phyloP scores from a whole-genome alignment of 2,797 vertebrate species.

The Xenopus petersii region DNA sequence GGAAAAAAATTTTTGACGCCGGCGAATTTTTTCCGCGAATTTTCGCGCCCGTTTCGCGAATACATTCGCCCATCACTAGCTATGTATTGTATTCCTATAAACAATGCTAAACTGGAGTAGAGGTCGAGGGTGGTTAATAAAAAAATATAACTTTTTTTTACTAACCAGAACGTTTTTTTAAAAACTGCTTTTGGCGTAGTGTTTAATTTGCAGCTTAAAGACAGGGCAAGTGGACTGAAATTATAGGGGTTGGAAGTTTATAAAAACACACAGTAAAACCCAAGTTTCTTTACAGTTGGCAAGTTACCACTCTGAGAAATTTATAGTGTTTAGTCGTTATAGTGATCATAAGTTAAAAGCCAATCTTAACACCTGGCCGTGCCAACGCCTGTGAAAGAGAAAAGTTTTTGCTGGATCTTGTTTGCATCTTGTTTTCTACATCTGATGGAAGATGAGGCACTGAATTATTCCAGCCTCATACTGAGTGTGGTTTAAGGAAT shows the following conservation, averaged over 20 bases:
- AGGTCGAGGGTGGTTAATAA: too few species aligned
- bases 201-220: slow-evolving; percentile 62
- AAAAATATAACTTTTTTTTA: too few species aligned
- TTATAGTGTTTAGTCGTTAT: slow-evolving; percentile 60
- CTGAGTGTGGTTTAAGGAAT: slow-evolving; percentile 56
- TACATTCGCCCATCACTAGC: too few species aligned
- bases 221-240: slow-evolving; percentile 63
- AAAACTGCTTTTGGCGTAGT: slow-evolving; percentile 47
- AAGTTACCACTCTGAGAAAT: slow-evolving; percentile 61
- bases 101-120: too few species aligned
- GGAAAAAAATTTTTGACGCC: too few species aligned
- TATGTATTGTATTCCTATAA: too few species aligned
- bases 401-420: slow-evolving; percentile 66
- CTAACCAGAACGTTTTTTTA: too few species aligned
- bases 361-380: slow-evolving; percentile 67
- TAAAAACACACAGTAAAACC: slow-evolving; percentile 63
- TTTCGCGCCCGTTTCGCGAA: too few species aligned
- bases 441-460: slow-evolving; percentile 64
- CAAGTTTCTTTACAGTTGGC: slow-evolving; percentile 66
- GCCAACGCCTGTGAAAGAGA: slow-evolving; percentile 66
- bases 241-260: slow-evolving; percentile 67
- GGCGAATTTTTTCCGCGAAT: too few species aligned
- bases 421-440: slow-evolving; percentile 61
- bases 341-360: slow-evolving; percentile 62
- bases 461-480: slow-evolving; percentile 62